These are phyloP conservation scores for Axis porcinus DNA, from an alignment of 2,113 vertebrate species.

Conservation along the genomic window DNA sequence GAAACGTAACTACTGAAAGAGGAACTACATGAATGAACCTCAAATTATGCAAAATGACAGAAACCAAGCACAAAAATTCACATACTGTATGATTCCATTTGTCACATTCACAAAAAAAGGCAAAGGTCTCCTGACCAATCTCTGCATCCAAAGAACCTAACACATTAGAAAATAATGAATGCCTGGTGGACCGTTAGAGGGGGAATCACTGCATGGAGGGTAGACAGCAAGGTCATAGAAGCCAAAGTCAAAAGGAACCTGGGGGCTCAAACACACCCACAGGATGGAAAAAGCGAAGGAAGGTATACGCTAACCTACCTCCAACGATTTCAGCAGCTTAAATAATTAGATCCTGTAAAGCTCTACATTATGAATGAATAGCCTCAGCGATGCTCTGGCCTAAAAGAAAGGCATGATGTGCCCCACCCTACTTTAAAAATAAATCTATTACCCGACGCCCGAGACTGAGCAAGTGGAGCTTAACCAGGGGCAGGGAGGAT, in stretches of 20 bases:
- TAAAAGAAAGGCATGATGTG: not conserved
- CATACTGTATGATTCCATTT: not conserved
- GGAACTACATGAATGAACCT: not conserved
- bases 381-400: not conserved
- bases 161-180: not conserved
- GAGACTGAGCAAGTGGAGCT: not conserved
- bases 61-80: not conserved
- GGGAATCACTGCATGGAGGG: not conserved
- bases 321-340: not conserved
- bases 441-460: not conserved
- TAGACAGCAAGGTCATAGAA: not conserved
- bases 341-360: not conserved
- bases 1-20: not conserved
- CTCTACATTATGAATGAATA: not conserved
- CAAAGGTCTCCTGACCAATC: not conserved
- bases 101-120: not conserved
- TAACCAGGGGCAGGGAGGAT: not conserved
- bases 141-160: not conserved
- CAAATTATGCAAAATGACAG: not conserved
- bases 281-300: not conserved
- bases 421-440: conserved; percentile 9
- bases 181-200: not conserved
- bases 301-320: not conserved
- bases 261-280: not conserved
- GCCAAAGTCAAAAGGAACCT: not conserved